These are phyloP conservation scores for Clarias platycephalus DNA, from an alignment of 2,797 vertebrate genomes.

Conservation along the genomic window DNA sequence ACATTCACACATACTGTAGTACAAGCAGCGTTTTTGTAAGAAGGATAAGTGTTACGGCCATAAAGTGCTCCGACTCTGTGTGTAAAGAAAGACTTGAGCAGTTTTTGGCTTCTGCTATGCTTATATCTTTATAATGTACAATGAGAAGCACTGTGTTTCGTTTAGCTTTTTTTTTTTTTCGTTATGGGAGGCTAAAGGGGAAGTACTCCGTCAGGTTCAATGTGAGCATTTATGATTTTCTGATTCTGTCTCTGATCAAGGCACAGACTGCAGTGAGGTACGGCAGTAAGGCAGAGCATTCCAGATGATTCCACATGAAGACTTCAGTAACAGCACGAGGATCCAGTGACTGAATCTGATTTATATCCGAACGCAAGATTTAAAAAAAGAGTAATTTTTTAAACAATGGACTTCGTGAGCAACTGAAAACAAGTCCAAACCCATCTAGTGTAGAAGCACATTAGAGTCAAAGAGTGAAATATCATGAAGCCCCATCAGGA, in stretches of 20 bases:
- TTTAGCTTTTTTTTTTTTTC: neutral
- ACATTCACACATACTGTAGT: neutral
- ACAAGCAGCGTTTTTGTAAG: constrained; percentile 9
- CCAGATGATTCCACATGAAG: constrained; percentile 97
- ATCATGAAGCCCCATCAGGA: constrained; percentile 98
- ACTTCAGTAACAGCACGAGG: constrained; percentile 82
- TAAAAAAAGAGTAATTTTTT: constrained; percentile 27
- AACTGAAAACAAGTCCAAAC: constrained; percentile 20
- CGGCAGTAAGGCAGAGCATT: constrained; percentile 65
- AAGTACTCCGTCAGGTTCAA: constrained; percentile 6
- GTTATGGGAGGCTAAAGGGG: neutral
- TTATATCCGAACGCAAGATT: constrained; percentile 5
- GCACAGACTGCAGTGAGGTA: constrained; percentile 67
- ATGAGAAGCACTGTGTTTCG: neutral
- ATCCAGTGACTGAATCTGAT: constrained; percentile 79
- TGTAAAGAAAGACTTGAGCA: constrained; percentile 44
- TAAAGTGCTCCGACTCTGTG: constrained; percentile 55
- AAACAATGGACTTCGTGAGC: constrained; percentile 31
- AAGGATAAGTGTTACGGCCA: constrained; percentile 31
- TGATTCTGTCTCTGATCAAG: constrained; percentile 57
- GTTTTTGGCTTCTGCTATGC: neutral
- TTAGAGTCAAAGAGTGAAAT: constrained; percentile 24
- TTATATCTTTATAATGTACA: neutral
- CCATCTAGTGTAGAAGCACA: constrained; percentile 43
- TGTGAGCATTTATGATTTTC: constrained; percentile 12